Percentiles rank a stretch among this genome's conserved stretches.
Evolutionary conservation across 2,797 vertebrate species (phyloP).

Genomic region (Todus mexicanus): DNA sequence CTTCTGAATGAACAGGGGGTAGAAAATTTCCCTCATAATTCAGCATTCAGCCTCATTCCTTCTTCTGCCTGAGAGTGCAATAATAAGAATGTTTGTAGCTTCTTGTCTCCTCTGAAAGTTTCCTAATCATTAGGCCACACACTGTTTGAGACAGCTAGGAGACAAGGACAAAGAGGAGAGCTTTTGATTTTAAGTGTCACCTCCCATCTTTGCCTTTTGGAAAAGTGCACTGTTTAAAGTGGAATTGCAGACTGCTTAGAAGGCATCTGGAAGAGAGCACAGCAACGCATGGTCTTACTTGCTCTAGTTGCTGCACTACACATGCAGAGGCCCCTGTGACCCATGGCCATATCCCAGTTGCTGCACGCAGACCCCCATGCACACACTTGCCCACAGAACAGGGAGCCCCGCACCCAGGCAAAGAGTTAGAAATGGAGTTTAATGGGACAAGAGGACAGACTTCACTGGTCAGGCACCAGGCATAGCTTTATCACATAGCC

Average conservation of each 20-base stretch:
- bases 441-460: background rate
- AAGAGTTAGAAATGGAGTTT: background rate
- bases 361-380: background rate
- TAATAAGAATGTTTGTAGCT: background rate
- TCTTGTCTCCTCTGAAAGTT: background rate
- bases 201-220: background rate
- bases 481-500: background rate
- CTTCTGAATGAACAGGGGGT: background rate
- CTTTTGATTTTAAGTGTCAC: background rate
- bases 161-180: background rate
- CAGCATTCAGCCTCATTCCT: background rate
- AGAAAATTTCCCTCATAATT: background rate
- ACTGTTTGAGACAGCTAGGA: background rate
- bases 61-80: background rate
- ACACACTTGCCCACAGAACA: no score
- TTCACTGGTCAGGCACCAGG: background rate
- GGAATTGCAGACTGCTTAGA: background rate
- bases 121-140: background rate
- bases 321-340: background rate
- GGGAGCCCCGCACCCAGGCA: fast-evolving
- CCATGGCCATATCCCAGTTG: fast-evolving
- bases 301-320: background rate
- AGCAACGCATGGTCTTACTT: fast-evolving
- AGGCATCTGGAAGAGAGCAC: background rate
- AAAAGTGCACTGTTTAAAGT: background rate